phyloP scores from a whole-genome alignment of 2,888 invertebrate genomes.

The Brachyptera risi region DNA sequence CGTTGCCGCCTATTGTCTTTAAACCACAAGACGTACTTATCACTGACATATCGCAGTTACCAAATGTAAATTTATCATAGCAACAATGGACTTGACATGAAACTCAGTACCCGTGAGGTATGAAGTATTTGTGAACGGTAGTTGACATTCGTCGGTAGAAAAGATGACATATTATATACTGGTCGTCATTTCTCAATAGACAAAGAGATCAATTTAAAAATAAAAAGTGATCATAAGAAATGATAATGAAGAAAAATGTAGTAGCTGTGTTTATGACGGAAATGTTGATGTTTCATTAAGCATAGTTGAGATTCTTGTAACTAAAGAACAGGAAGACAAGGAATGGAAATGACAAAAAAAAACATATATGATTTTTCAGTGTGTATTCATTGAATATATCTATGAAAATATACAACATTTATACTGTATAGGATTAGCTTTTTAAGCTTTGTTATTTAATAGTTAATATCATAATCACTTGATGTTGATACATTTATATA shows the following conservation, averaged over 20 bases:
- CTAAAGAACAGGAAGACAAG: too few relatives aligned
- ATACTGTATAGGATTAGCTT: too few relatives aligned
- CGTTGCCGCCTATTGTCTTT: not conserved
- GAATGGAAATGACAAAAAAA: too few relatives aligned
- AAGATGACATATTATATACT: constrained; percentile 25
- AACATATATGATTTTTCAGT: too few relatives aligned
- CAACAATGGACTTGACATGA: not conserved
- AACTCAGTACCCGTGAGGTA: not conserved
- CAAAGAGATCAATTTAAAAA: constrained; percentile 23
- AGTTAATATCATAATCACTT: too few relatives aligned
- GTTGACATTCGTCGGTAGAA: constrained; percentile 22
- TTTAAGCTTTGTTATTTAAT: too few relatives aligned
- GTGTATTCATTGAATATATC: too few relatives aligned
- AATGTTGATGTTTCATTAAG: not conserved
- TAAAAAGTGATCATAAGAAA: constrained; percentile 1
- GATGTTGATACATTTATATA: too few relatives aligned
- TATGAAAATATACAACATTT: too few relatives aligned
- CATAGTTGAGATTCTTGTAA: too few relatives aligned
- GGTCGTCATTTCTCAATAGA: constrained; percentile 23
- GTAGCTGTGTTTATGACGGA: not conserved
- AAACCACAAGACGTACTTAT: constrained; percentile 1
- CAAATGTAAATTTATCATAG: too few relatives aligned
- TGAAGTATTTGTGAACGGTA: not conserved
- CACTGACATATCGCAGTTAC: not conserved
- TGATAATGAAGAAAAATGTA: constrained; percentile 5